Evolutionary conservation across 2,797 vertebrate species (phyloP), one percentile per base, ranked within the genome.

Genomic region (Microctenopoma lineatum): DNA sequence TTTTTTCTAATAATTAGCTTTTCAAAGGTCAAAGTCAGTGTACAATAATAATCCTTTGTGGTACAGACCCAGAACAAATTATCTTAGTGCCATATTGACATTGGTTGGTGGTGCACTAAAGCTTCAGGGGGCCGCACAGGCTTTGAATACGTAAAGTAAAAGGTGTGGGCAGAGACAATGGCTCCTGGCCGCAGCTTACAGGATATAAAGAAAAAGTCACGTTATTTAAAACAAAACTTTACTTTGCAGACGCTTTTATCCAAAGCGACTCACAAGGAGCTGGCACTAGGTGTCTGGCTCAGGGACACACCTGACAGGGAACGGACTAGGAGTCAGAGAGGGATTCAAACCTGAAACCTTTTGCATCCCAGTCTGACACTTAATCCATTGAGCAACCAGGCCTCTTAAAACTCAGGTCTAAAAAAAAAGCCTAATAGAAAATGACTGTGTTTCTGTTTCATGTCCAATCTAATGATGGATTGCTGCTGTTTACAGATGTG

Each of bases 21-120:
- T 59, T 70, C 15, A 82, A 79, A 84, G 54, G 73, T 69, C 78
- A 81, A 67, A 68, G 78, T 73, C 74, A 71, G 27, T 32, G 32
- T 59, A 57, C 47, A 66, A 83, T 65, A 85, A 76, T 73, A 47
- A 75, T 77, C 75, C 80, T 84, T 82, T 81, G 64, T 82, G 63
- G 38, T 54, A 61, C 67, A 81, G 83, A 73, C 56, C 52, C 47
- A 47, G 70, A 83, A 66, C 66, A 72, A 77, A 89, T 86, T 75
- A 79, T 75, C 64, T 56, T 67, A n/a, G 52, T 72, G 55, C 54
- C 66, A 77, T 67, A 65, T 73, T 71, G 46, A 68, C 81, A 86
- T 84, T 77, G 68, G 61, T 66, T 65, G 64, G 62, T 73, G 54
- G 61, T 27, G 1, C 39, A 59, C 51, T 51, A 15, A 70, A 68